Conservation (phyloP, 37 sponge, comb jelly and placozoan genomes). For the Hexactinellida sp. region DNA sequence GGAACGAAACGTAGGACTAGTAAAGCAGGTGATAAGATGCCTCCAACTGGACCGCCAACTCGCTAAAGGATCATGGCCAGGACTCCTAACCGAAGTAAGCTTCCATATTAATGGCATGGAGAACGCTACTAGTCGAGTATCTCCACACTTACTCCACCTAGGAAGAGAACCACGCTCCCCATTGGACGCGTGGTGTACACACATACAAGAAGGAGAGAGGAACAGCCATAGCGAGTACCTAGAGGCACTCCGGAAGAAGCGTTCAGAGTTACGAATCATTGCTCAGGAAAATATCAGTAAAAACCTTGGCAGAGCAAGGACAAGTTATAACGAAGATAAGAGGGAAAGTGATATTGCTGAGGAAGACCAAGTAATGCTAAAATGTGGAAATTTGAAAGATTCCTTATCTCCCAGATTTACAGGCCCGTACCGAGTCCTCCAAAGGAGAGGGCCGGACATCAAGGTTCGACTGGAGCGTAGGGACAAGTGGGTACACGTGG, state of each 20-base stretch:
- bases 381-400: not conserved
- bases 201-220: not conserved
- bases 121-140: not conserved
- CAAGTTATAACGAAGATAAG: not conserved
- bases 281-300: not conserved
- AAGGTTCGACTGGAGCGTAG: not conserved
- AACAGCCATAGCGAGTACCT: not conserved
- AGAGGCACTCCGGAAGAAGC: not conserved
- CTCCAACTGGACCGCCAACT: constrained; percentile 19
- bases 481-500: not conserved
- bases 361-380: not conserved
- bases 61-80: constrained; percentile 5
- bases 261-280: not conserved
- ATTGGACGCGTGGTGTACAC: not conserved
- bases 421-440: not conserved
- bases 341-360: not conserved
- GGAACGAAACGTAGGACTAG: no score
- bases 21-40: constrained; percentile 16
- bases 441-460: not conserved
- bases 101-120: not conserved
- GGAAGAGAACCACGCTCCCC: constrained; percentile 3
- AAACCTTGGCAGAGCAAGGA: not conserved
- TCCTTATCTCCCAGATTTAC: not conserved
- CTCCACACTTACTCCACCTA: not conserved
- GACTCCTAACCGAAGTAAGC: not conserved